Evolutionary conservation across 2,797 vertebrate genomes (phyloP), one percentile per base, ranked within the genome.

Genomic region (Trachurus trachurus): DNA sequence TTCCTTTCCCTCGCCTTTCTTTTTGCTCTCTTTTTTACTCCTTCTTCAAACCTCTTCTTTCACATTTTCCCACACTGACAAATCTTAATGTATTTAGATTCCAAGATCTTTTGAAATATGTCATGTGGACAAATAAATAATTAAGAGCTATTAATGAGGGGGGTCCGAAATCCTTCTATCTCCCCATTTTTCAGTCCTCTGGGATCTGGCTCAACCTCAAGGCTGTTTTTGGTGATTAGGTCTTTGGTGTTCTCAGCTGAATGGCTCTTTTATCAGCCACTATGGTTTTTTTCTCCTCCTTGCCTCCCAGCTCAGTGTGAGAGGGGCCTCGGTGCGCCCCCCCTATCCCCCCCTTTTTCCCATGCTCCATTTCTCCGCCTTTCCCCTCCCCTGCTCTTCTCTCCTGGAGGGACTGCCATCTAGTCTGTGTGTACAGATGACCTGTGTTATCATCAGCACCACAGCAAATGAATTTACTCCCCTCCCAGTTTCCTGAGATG

Each of bases 221-320:
- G 81, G 84, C 87, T 94, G 85, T 90, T 94, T 94, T 93, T 93
- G 82, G 73, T 60, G 82, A 94, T 95, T 92, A 92, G 89, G 87
- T 91, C 90, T 89, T 93, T 85, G 89, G 88, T 92, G 90, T 94
- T 93, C 87, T 91, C 76, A 87, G 89, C 83, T 93, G 86, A 95
- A 93, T 90, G 91, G 84, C 87, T 93, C 89, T 91, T 94, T 94
- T 93, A 94, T 94, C 89, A 89, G 70, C 40, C 71, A 80, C 89
- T 26, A 44, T 80, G 81, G 56, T 64, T 76, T 90, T 92, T 90
- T 90, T 78, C 66, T 71, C 74, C 72, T 81, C 65, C 49, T 81
- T 47, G 66, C 80, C 83, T 87, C 80, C 84, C 79, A 81, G 84
- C 57, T 85, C 82, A 88, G 77, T 82, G 78, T 73, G 81, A 83